Evolutionary conservation across 2,113 vertebrate genomes (phyloP).

Genomic region (Panurus biarmicus): DNA sequence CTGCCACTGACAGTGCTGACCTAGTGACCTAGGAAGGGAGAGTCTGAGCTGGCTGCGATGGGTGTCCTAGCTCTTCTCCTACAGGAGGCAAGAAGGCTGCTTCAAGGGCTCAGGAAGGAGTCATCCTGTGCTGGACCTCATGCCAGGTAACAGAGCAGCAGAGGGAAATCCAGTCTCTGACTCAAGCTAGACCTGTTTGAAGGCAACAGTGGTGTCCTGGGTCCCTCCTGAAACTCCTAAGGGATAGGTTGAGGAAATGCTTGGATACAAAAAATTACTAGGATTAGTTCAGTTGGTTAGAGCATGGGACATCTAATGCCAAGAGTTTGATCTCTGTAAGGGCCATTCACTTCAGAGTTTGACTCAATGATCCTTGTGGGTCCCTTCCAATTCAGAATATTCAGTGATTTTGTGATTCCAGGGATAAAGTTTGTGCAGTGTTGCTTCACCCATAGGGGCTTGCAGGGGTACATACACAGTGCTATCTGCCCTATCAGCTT

Average conservation of each 20-base stretch:
- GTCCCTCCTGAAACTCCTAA: not conserved
- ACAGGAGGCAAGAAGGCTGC: not conserved
- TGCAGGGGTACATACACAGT: not conserved
- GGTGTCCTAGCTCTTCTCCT: not conserved
- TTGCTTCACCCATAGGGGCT: not conserved
- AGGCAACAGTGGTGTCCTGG: not conserved
- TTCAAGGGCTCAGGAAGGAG: not conserved
- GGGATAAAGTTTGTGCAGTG: not conserved
- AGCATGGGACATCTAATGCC: not conserved
- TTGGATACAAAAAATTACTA: not conserved
- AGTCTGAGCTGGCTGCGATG: not conserved
- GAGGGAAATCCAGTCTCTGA: not conserved
- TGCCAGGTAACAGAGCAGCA: not conserved
- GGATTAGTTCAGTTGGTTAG: not conserved
- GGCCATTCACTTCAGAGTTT: not conserved
- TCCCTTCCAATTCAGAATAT: not conserved
- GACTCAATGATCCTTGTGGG: not conserved
- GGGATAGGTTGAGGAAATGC: not conserved
- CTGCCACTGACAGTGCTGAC: not conserved
- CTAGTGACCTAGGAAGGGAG: not conserved
- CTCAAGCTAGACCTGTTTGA: not conserved
- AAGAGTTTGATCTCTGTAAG: not conserved
- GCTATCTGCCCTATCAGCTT: not conserved
- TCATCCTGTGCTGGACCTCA: not conserved
- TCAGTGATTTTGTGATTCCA: not conserved